Percentiles rank a stretch among this genome's conserved stretches.
Conservation (phyloP, 2,888 invertebrate genomes). For the Ectemnius continuus region DNA sequence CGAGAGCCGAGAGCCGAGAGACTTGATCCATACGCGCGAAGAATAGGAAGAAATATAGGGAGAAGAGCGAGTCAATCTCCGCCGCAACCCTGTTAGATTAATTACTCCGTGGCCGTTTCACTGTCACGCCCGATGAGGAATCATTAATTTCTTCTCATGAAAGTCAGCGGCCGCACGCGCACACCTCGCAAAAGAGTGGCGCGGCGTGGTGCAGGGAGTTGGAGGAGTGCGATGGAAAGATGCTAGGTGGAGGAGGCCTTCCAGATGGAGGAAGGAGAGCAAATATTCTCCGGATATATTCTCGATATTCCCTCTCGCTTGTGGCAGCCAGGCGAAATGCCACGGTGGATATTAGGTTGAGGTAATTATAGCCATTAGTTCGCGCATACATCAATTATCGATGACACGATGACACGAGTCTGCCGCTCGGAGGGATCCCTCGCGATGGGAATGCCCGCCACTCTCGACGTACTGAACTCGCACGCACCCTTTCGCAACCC, state of each 20-base stretch:
- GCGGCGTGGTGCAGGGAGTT: too few species aligned
- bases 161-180: conserved; percentile 35
- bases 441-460: conserved; percentile 59
- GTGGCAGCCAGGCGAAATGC: conserved; percentile 63
- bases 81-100: conserved; percentile 60
- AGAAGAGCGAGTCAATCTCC: conserved; percentile 51
- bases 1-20: conserved; percentile 9
- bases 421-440: conserved; percentile 67
- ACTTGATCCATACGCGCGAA: conserved; percentile 17
- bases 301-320: conserved; percentile 21
- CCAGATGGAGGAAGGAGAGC: background rate
- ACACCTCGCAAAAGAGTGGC: too few species aligned
- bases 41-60: conserved; percentile 38
- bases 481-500: too few species aligned
- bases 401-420: conserved; percentile 74
- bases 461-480: too few species aligned
- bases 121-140: conserved; percentile 55
- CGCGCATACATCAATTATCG: conserved; percentile 76
- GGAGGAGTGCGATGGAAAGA: background rate
- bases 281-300: too few species aligned
- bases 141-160: conserved; percentile 64
- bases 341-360: conserved; percentile 71
- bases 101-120: conserved; percentile 54
- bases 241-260: background rate
- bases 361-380: conserved; percentile 75